Evolutionary conservation across 2,797 vertebrate genomes (phyloP).

Genomic region (Glossophaga mutica): DNA sequence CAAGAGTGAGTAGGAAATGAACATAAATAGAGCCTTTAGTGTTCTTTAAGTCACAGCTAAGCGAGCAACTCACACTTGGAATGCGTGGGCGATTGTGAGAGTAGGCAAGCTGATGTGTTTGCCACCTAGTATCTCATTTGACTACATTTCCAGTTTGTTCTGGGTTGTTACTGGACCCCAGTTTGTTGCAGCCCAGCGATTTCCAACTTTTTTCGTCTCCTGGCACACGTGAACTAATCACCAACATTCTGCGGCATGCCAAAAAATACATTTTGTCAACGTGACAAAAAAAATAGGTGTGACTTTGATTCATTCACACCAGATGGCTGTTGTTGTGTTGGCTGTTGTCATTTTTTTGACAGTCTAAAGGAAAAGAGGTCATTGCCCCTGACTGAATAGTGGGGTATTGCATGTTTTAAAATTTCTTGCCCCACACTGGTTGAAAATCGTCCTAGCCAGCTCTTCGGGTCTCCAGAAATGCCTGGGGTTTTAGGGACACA

Average conservation of each 20-base stretch:
- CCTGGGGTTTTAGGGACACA: background rate
- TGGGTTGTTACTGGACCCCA: background rate
- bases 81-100: background rate
- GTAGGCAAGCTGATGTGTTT: background rate
- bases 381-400: background rate
- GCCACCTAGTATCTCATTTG: background rate
- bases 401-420: background rate
- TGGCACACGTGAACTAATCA: background rate
- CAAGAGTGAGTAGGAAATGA: background rate
- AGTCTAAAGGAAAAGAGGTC: background rate
- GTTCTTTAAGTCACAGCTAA: background rate
- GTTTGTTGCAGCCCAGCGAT: background rate
- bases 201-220: background rate
- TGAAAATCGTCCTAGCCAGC: background rate
- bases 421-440: fast-evolving
- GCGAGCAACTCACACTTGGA: background rate
- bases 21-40: background rate
- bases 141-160: background rate
- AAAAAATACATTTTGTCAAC: background rate
- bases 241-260: background rate
- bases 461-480: background rate
- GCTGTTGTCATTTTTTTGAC: background rate
- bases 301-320: background rate
- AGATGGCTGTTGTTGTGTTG: background rate
- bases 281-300: background rate